These are phyloP conservation scores for Gorsachius goisagi DNA, from an alignment of 2,113 vertebrate genomes.

Conservation along the genomic window DNA sequence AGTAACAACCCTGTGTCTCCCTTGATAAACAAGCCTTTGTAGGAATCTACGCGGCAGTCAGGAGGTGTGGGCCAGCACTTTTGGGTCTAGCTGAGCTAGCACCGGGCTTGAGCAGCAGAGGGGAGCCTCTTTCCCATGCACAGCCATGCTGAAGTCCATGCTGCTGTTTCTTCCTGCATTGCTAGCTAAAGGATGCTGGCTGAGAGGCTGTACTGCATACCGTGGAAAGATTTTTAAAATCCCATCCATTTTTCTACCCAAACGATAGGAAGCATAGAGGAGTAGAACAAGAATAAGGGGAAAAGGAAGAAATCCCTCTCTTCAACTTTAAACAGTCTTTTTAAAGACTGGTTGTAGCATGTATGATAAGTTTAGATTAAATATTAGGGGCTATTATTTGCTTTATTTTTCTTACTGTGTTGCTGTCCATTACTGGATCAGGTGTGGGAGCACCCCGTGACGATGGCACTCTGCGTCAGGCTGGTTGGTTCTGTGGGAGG, in stretches of 20 bases:
- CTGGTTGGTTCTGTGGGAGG: neutral
- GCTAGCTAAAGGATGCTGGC: neutral
- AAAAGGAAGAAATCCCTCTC: neutral
- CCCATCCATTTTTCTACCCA: neutral
- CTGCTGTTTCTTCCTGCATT: neutral
- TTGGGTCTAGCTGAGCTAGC: neutral
- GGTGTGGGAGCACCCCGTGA: neutral
- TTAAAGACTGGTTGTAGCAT: neutral
- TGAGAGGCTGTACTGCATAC: neutral
- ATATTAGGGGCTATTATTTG: neutral
- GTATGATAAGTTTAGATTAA: neutral
- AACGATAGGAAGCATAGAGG: neutral
- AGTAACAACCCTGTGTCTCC: neutral
- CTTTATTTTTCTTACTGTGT: neutral
- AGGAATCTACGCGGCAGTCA: neutral
- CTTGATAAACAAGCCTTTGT: neutral
- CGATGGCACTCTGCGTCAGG: neutral
- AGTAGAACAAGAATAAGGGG: neutral
- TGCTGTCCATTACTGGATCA: neutral
- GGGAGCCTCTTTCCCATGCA: neutral
- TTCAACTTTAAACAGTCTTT: neutral
- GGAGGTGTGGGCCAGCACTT: neutral
- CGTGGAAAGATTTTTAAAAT: neutral
- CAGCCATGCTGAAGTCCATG: neutral
- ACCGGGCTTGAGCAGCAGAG: neutral